Conservation (phyloP, 2,113 vertebrate species). For the Rostratula benghalensis region DNA sequence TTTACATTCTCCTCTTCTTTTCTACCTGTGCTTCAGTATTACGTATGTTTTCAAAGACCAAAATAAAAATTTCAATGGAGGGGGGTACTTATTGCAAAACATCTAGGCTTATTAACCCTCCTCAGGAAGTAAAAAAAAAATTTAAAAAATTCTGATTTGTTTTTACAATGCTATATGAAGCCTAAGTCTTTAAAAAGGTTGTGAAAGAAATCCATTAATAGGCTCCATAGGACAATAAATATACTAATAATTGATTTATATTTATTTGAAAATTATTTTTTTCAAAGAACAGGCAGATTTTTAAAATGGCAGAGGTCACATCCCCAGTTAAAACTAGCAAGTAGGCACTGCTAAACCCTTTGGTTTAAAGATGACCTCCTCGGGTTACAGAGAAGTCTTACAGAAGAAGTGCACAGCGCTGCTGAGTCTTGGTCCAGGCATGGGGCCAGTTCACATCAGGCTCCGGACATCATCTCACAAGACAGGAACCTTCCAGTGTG, state of each 20-base stretch:
- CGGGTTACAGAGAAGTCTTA: neutral
- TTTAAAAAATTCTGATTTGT: neutral
- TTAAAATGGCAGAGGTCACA: neutral
- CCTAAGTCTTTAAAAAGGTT: neutral
- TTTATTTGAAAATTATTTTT: neutral
- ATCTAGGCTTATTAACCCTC: neutral
- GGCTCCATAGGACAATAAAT: neutral
- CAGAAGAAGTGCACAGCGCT: neutral
- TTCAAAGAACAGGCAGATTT: neutral
- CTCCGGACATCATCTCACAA: neutral
- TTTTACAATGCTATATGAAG: neutral
- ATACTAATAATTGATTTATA: neutral
- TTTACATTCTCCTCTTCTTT: neutral
- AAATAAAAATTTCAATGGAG: neutral
- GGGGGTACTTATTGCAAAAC: neutral
- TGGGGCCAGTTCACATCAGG: neutral
- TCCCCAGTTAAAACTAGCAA: neutral
- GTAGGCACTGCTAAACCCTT: neutral
- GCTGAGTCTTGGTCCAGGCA: neutral
- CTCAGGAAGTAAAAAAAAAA: neutral
- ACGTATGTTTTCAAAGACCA: neutral
- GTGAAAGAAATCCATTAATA: neutral
- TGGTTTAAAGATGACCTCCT: neutral
- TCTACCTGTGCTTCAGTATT: neutral
- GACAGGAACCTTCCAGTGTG: neutral